Evolutionary conservation across 2,797 vertebrate genomes (phyloP), one percentile per base, ranked within the genome.

Genomic region (Sternotherus odoratus): DNA sequence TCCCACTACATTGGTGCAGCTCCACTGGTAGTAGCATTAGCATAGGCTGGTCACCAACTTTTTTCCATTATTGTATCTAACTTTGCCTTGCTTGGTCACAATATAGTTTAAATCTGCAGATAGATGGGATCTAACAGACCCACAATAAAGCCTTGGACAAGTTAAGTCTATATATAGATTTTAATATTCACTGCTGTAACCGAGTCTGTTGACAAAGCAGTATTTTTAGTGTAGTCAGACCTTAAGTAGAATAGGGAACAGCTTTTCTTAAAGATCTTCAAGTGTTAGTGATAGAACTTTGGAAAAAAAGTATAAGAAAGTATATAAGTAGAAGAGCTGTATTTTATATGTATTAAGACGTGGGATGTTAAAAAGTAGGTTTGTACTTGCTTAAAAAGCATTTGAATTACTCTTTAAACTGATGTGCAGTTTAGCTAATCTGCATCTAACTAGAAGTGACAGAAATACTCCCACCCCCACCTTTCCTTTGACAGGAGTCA

Each of bases 331-430:
- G 36, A 1, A 93, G 13, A 90, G 83, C 0, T 0, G 54, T 77
- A 79, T 33, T 30, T 56, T 92, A 33, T 86, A 36, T 49, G 26
- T 50, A 13, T 51, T 90, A 2, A 92, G 39, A 89, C 46, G 49
- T 81, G 85, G 57, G 93, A 89, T 39, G 48, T 77, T 86, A 23
- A 92, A 56, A 30, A 90, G 80, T 28, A 92, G 82, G 82, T 69
- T n/a, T 69, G 36, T 69, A 69, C 66, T 5, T 17, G 17, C 15
- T 66, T 39, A 69, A 69, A 69, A 36, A 69, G n/a, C 66, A 69
- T 39, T 69, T 36, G 19, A 69, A 39, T 39, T 69, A 10, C 36
- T 69, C 66, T 39, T 69, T 69, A 69, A 12, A 12, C 5, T 69
- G 66, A 39, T 39, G 66, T 69, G 36, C 66, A 39, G 36, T 23